Evolutionary conservation across 2,797 vertebrate species (phyloP).

Genomic region (Balearica regulorum): DNA sequence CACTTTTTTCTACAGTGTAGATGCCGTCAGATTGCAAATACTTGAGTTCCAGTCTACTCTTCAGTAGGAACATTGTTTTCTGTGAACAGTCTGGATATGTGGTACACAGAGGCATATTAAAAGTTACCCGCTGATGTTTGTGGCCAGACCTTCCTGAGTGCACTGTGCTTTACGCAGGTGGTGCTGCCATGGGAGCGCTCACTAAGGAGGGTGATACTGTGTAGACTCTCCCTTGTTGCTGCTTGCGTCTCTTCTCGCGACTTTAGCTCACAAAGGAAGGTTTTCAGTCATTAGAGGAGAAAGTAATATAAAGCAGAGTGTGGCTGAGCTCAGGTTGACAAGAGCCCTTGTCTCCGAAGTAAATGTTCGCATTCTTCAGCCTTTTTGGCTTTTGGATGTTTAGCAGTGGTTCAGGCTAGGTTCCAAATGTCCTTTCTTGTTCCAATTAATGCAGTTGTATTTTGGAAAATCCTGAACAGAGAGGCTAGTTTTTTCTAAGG

Average conservation of each 20-base stretch:
- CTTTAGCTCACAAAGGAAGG: neutral
- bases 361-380: neutral
- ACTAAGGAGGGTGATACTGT: neutral
- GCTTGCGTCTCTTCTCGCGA: neutral
- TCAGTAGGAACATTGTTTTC: neutral
- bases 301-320: fast-evolving
- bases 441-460: neutral
- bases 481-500: neutral
- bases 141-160: neutral
- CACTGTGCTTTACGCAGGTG: fast-evolving
- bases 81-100: neutral
- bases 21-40: neutral
- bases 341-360: neutral
- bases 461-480: neutral
- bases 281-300: neutral
- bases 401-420: neutral
- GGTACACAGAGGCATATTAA: neutral
- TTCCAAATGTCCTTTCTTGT: neutral
- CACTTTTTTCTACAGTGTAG: neutral
- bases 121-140: neutral
- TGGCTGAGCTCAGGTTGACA: neutral
- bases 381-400: neutral
- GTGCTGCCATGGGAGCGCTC: neutral
- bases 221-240: neutral
- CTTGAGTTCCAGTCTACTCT: neutral